Conservation (phyloP, 2,888 invertebrate genomes). For the Xestia xanthographa region DNA sequence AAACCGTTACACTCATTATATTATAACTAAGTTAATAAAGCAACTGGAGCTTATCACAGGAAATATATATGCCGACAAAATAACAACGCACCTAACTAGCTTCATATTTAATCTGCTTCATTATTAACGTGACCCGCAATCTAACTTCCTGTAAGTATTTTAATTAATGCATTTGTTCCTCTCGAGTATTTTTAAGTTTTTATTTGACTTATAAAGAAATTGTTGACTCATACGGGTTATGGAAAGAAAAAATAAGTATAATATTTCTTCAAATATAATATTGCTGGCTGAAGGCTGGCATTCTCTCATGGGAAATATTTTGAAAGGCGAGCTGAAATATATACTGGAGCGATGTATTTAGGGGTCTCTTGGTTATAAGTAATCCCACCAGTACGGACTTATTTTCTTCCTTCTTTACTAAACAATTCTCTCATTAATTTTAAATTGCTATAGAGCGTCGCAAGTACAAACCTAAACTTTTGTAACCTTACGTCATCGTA, state of each 20-base stretch:
- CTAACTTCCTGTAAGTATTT: slow-evolving; percentile 69
- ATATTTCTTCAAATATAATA: slow-evolving; percentile 45
- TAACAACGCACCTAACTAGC: slow-evolving; percentile 64
- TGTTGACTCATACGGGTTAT: slow-evolving; percentile 12
- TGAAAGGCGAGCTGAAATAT: slow-evolving; percentile 82
- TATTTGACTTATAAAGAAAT: slow-evolving; percentile 7
- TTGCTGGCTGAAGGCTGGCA: slow-evolving; percentile 53
- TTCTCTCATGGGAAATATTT: slow-evolving; percentile 84
- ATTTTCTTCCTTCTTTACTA: background rate
- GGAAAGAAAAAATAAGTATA: slow-evolving; percentile 39
- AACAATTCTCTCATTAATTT: background rate
- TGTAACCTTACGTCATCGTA: background rate
- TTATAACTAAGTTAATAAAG: slow-evolving; percentile 61
- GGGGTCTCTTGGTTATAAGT: slow-evolving; percentile 67
- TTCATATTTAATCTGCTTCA: slow-evolving; percentile 63
- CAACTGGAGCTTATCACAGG: slow-evolving; percentile 71
- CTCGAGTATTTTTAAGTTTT: slow-evolving; percentile 13
- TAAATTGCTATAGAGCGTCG: background rate
- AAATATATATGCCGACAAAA: slow-evolving; percentile 67
- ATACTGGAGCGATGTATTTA: slow-evolving; percentile 70
- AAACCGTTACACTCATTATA: slow-evolving; percentile 62
- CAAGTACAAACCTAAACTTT: background rate
- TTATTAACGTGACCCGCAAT: slow-evolving; percentile 67
- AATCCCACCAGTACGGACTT: slow-evolving; percentile 26
- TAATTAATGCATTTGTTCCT: slow-evolving; percentile 57